Base-by-base conservation (phyloP, 2,888 invertebrate species). In the Dolichopus griseipennis region DNA sequence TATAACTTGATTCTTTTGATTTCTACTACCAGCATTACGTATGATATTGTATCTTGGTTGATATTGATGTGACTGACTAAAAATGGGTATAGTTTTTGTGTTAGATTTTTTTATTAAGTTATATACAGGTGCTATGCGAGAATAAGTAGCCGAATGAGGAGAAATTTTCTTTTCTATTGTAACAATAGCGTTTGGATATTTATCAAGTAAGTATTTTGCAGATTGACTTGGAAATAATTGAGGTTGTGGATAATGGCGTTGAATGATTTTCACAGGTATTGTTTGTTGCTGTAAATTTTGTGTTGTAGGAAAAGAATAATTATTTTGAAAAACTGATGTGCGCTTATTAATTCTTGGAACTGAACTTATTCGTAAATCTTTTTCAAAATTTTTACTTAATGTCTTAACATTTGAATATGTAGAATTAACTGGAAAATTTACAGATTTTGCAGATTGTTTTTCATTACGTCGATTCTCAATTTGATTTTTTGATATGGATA, bases 71-170 rank as follows among this genome's bases (percentile, higher is more conserved):
- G 18, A 2, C 18, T 52, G 52, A 52, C 18, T 52, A 52, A 52
- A 15, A 3, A 52, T 18, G 1, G 52, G 52, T 15, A 52, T 15
- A 3, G 6, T n/a, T 52, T 52, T 52, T 7, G 18, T n/a, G 4
- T 52, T 52, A 3, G 2, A 4, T 18, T 12, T 52, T 15, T 18
- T 15, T 6, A 18, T 18, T 15, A 18, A n/a, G 18, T 52, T 52
- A 52, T 52, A 52, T 15, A 52, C 52, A 52, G 52, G 52, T 52
- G 52, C 1, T n/a, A 52, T 52, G 1, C 52, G 52, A 52, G n/a
- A 52, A n/a, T 52, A 52, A 12, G 52, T 75, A 4, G 76, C 77
- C 20, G 76, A 75, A 64, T 75, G 75, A 18, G 75, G 71, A 9
- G 70, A 15, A n/a, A 52, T 52, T 52, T 52, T 69, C 65, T 71